Conservation (phyloP, 1,140 invertebrate species). For the Bombus vancouverensis region DNA sequence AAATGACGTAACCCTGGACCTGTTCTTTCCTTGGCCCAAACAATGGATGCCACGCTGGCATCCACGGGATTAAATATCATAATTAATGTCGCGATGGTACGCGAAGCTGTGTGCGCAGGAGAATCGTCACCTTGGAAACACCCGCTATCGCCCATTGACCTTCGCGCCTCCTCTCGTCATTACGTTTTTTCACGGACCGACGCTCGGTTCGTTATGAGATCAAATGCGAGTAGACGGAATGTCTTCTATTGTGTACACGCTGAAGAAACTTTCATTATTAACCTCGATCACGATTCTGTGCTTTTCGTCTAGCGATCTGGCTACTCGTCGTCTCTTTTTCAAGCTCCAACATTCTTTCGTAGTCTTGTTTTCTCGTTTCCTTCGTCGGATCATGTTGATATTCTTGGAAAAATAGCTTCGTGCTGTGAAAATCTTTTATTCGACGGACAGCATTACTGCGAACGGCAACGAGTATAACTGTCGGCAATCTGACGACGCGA, state of each 20-base stretch:
- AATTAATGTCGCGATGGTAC: slow-evolving; percentile 76
- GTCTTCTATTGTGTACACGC: slow-evolving; percentile 65
- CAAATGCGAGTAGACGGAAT: slow-evolving; percentile 68
- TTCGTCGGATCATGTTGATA: slow-evolving; percentile 8
- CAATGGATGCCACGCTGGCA: slow-evolving; percentile 67
- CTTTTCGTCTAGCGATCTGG: not conserved
- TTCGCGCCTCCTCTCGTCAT: slow-evolving; percentile 49
- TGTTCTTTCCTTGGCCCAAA: slow-evolving; percentile 68
- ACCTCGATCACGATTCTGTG: slow-evolving; percentile 65
- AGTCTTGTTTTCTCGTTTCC: not conserved
- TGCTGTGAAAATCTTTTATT: slow-evolving; percentile 43
- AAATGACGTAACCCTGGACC: slow-evolving; percentile 53
- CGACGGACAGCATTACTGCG: not conserved
- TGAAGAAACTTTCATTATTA: slow-evolving; percentile 66
- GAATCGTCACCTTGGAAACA: slow-evolving; percentile 76
- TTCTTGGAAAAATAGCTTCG: slow-evolving; percentile 28
- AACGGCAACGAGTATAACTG: not conserved
- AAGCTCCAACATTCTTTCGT: not conserved
- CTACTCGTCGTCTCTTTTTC: slow-evolving; percentile 4
- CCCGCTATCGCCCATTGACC: slow-evolving; percentile 57
- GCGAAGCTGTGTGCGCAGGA: slow-evolving; percentile 43
- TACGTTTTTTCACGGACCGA: slow-evolving; percentile 67
- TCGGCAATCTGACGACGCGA: slow-evolving; percentile 21
- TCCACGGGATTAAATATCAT: slow-evolving; percentile 78
- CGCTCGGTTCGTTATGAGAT: slow-evolving; percentile 65